These are phyloP conservation scores for Thamnaconus septentrionalis DNA, from an alignment of 2,113 vertebrate genomes.

Conservation along the genomic window DNA sequence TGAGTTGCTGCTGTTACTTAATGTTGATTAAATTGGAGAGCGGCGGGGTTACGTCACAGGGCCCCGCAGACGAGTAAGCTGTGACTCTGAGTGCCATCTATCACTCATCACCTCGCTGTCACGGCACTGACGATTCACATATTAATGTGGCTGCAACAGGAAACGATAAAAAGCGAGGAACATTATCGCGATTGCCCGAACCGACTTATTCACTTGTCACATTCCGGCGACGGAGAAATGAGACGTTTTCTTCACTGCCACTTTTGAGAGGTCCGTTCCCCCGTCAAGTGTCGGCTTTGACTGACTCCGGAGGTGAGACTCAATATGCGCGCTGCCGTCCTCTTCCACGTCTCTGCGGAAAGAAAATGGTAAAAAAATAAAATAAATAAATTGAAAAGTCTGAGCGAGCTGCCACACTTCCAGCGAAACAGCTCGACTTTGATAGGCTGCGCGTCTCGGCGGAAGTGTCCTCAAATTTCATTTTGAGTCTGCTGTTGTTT, in stretches of 20 bases:
- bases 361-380: too few species aligned
- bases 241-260: slow-evolving; percentile 20
- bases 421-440: slow-evolving; percentile 59
- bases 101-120: too few species aligned
- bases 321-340: slow-evolving; percentile 27
- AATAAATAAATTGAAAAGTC: too few species aligned
- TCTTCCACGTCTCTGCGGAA: slow-evolving; percentile 15
- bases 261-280: slow-evolving; percentile 18
- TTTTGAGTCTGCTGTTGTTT: slow-evolving; percentile 69
- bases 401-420: slow-evolving; percentile 38
- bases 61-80: slow-evolving; percentile 29
- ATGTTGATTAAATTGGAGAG: slow-evolving; percentile 57
- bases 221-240: slow-evolving; percentile 7
- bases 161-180: background rate
- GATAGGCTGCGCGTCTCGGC: slow-evolving; percentile 60
- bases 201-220: background rate
- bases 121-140: background rate
- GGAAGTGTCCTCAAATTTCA: slow-evolving; percentile 69
- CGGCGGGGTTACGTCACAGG: slow-evolving; percentile 38
- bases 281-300: slow-evolving; percentile 60
- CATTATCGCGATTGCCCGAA: background rate
- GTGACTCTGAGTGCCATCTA: slow-evolving; percentile 9
- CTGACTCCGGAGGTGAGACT: slow-evolving; percentile 48
- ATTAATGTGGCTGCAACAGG: slow-evolving; percentile 5
- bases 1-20: slow-evolving; percentile 41